Conservation (phyloP, 2,113 vertebrate genomes). For the Rostratula benghalensis region DNA sequence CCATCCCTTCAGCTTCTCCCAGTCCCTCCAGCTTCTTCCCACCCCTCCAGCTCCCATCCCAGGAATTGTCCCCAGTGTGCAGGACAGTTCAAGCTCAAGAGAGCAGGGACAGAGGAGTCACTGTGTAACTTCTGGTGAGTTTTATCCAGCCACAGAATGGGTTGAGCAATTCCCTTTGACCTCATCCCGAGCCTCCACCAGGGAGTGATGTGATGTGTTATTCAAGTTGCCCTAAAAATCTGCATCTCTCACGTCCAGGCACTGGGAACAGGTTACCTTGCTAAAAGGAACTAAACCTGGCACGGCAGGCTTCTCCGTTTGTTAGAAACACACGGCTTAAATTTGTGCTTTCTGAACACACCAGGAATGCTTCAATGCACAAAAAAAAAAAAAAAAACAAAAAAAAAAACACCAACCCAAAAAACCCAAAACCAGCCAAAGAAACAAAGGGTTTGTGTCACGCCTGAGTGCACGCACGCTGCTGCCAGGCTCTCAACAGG, state of each 20-base stretch:
- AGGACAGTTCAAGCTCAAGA: no score
- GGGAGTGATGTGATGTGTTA: background rate
- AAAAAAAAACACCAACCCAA: no score
- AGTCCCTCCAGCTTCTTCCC: no score
- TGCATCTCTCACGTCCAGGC: background rate
- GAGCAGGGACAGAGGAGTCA: no score
- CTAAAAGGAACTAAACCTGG: background rate
- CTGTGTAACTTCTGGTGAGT: background rate
- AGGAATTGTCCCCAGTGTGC: rapidly evolving
- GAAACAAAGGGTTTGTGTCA: background rate
- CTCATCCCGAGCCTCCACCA: background rate
- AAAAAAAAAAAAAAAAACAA: no score
- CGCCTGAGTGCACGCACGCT: background rate
- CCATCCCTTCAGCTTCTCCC: no score
- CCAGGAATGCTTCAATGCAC: background rate
- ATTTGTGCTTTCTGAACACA: background rate
- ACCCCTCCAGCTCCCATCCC: background rate
- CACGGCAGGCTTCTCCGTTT: background rate
- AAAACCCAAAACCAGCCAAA: background rate
- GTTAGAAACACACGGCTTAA: background rate
- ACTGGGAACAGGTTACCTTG: background rate
- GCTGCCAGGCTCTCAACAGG: background rate
- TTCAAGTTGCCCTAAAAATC: background rate
- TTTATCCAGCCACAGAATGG: rapidly evolving
- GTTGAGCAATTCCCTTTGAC: background rate